Base-by-base conservation (phyloP, 2,888 invertebrate genomes). In the Linnaemya vulpina region DNA sequence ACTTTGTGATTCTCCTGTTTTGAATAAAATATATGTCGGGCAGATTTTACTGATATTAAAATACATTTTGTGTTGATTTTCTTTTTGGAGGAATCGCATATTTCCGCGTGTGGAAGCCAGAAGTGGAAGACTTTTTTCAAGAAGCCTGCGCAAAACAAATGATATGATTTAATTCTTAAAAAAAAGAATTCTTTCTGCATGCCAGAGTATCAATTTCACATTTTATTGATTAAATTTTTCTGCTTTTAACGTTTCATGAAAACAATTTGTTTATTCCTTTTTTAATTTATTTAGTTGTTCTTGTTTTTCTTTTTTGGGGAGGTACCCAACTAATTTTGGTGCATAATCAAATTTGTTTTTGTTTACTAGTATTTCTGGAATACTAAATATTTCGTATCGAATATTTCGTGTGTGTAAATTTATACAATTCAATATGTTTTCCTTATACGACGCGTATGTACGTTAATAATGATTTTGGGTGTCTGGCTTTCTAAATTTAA, bases 321-420 rank as follows among this genome's bases (percentile, higher is more conserved):
- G 13, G 46, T 35, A 51, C 38, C 38, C 22, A 46, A 38, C 43
- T 25, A 49, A 17, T 49, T 58, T 60, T 49, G 25, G 58, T 76
- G 46, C 43, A 75, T 40, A 55, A 51, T 43, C 25, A 53, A 35
- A 67, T 67, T 58, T 76, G 20, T 60, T 60, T 49, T 60, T 68
- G 58, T 51, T 38, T 51, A 30, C 46, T 62, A n/a, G 17, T n/a
- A 55, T 63, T 65, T 65, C 20, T 55, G n/a, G 63, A 17, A 25
- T 25, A 25, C 53, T 65, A 55, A 55, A 53, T 30, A 75, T 65
- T 65, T 75, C 40, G 43, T 9, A 20, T n/a, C n/a, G 60, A 13
- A 7, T n/a, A n/a, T n/a, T n/a, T n/a, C 46, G 58, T 8, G 40
- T 73, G 30, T 35, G 30, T 4, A 20, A 58, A 10, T 35, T 5